Conservation (phyloP, 1,140 invertebrate genomes). For the Pinna nobilis region DNA sequence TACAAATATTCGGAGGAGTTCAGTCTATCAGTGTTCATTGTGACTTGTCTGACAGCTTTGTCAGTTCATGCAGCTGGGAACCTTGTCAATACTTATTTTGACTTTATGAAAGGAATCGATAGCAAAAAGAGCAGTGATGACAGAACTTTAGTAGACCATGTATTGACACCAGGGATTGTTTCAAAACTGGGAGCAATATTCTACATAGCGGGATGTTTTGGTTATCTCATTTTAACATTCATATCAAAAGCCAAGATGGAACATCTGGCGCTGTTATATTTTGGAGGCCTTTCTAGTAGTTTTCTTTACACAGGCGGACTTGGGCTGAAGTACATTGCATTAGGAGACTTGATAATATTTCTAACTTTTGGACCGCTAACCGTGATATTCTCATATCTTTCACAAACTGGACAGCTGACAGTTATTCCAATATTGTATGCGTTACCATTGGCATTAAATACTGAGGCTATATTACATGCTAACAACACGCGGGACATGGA, state of each 20-base stretch:
- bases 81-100: constrained; percentile 97
- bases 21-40: constrained; percentile 84
- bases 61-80: constrained; percentile 96
- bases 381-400: constrained; percentile 94
- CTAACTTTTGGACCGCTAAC: constrained; percentile 95
- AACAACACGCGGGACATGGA: constrained; percentile 95
- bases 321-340: constrained; percentile 93
- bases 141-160: constrained; percentile 92
- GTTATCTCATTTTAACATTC: constrained; percentile 86
- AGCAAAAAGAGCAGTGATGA: constrained; percentile 89
- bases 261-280: constrained; percentile 94
- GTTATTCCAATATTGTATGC: constrained; percentile 88
- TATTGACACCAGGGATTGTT: constrained; percentile 89
- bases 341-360: constrained; percentile 92
- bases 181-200: constrained; percentile 90
- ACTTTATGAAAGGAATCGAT: constrained; percentile 95
- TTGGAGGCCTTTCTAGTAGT: constrained; percentile 93
- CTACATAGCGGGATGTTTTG: constrained; percentile 91
- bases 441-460: constrained; percentile 93
- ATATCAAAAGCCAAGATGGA: constrained; percentile 94
- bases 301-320: constrained; percentile 87
- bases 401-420: constrained; percentile 87
- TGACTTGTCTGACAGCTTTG: constrained; percentile 89
- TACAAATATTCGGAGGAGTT: constrained; percentile 85
- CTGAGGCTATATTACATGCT: constrained; percentile 95